Conservation (phyloP, 2,888 invertebrate genomes). For the Stramonita haemastoma region DNA sequence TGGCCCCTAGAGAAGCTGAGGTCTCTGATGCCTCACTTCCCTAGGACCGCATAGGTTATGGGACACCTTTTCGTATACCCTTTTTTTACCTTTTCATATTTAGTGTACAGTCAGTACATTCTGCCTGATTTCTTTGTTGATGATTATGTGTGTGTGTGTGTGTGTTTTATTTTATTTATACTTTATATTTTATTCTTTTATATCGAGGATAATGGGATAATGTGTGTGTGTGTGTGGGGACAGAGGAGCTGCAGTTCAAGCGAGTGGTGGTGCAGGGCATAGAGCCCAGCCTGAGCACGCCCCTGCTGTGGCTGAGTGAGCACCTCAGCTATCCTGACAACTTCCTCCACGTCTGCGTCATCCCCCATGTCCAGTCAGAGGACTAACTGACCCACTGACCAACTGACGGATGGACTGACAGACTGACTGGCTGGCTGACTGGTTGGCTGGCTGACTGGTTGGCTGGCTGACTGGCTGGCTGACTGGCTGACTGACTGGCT, state of each 20-base stretch:
- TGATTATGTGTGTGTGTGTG: not conserved
- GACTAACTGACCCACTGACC: constrained; percentile 31
- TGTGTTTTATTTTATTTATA: no score
- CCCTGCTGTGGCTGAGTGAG: constrained; percentile 97
- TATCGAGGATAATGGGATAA: no score
- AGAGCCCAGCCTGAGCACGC: constrained; percentile 90
- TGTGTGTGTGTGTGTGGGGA: not conserved
- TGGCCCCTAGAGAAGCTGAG: no score
- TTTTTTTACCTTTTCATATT: no score
- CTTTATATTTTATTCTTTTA: no score
- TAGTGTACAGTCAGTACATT: no score
- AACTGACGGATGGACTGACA: no score
- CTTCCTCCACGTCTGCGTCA: constrained; percentile 88
- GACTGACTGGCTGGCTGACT: not conserved
- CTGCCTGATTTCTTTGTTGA: no score
- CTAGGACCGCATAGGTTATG: no score
- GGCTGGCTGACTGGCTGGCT: not conserved
- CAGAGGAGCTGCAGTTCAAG: constrained; percentile 48
- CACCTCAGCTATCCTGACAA: constrained; percentile 99
- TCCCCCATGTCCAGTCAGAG: constrained; percentile 44
- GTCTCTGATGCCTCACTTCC: no score
- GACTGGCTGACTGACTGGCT: not conserved
- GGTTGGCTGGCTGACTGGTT: not conserved
- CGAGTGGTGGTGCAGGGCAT: constrained; percentile 90
- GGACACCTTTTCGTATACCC: no score